phyloP scores from a whole-genome alignment of 2,888 invertebrate species.

The Ormyrus labotus region DNA sequence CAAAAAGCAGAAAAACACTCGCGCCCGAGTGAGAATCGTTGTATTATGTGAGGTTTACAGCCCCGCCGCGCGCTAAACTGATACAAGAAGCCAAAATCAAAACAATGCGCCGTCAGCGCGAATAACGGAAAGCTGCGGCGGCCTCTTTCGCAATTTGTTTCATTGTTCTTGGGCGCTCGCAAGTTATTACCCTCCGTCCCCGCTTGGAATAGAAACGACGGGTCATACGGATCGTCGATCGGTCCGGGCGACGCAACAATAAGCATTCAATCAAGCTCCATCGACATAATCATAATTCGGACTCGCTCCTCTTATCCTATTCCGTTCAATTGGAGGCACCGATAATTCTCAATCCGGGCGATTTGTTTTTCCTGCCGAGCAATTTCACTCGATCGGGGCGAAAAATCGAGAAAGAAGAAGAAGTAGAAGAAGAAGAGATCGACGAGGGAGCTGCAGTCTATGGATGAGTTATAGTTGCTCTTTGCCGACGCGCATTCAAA shows the following conservation, averaged over 20 bases:
- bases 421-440: background rate
- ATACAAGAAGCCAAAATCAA: background rate
- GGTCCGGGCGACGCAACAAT: constrained; percentile 35
- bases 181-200: background rate
- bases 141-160: constrained; percentile 48
- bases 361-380: constrained; percentile 32
- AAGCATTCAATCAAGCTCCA: constrained; percentile 52
- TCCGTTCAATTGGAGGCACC: constrained; percentile 47
- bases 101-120: constrained; percentile 11
- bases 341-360: constrained; percentile 47
- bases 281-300: constrained; percentile 51
- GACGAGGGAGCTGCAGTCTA: constrained; percentile 64
- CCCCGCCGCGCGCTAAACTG: background rate
- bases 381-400: constrained; percentile 34
- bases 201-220: constrained; percentile 14
- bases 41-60: constrained; percentile 33
- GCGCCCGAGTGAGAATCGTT: constrained; percentile 38
- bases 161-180: constrained; percentile 27
- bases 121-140: background rate
- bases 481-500: constrained; percentile 71
- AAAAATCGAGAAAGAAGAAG: background rate
- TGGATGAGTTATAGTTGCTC: constrained; percentile 73
- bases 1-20: constrained; percentile 1
- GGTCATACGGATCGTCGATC: constrained; percentile 49
- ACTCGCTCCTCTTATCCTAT: constrained; percentile 34